phyloP scores from a whole-genome alignment of 2,113 vertebrate species.

The Cyrtonyx montezumae region DNA sequence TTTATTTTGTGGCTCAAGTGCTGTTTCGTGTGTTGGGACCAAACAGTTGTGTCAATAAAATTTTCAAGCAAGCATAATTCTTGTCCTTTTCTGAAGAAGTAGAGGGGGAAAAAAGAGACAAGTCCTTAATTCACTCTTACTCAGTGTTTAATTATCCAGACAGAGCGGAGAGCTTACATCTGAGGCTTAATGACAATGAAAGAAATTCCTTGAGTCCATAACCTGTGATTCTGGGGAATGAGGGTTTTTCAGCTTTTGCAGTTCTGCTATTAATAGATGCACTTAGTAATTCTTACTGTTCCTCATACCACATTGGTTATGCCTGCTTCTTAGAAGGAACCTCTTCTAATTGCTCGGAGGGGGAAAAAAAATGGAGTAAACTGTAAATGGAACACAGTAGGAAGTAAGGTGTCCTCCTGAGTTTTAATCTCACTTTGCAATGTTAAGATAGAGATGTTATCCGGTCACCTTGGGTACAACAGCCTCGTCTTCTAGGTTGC shows the following conservation, averaged over 20 bases:
- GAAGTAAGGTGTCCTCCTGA: not conserved
- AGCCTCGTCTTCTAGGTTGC: not conserved
- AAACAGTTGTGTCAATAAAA: constrained; percentile 94
- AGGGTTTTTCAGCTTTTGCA: not conserved
- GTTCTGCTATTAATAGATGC: not conserved
- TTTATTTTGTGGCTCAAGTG: constrained; percentile 81
- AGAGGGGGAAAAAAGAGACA: not conserved
- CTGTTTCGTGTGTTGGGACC: constrained; percentile 91
- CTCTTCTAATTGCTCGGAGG: not conserved
- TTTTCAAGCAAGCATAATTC: constrained; percentile 88
- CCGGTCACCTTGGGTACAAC: not conserved
- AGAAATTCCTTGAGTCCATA: not conserved
- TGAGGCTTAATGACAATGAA: not conserved
- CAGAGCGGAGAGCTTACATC: not conserved
- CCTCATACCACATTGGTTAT: not conserved
- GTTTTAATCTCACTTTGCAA: not conserved
- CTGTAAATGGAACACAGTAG: not conserved
- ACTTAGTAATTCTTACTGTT: not conserved
- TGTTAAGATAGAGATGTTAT: not conserved
- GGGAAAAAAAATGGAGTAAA: not conserved
- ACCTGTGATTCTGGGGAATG: not conserved
- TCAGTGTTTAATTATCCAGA: not conserved
- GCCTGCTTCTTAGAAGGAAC: not conserved
- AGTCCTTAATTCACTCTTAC: not conserved
- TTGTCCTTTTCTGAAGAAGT: constrained; percentile 28